Conservation (phyloP, 1,140 invertebrate species). For the Physella acuta region DNA sequence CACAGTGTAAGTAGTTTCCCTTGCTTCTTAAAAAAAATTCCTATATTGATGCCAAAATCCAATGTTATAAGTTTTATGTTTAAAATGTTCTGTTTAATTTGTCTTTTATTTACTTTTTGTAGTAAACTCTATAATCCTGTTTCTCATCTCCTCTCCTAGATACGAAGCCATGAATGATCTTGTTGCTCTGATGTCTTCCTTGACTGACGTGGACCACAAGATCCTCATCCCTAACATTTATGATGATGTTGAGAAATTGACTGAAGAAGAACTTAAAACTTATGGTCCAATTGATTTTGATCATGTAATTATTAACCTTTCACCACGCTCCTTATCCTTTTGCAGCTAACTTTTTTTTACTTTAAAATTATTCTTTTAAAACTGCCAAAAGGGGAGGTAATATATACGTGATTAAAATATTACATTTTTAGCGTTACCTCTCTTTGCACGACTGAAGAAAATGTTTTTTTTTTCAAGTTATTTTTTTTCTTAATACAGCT, state of each 20-base stretch:
- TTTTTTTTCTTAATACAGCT: too few species aligned
- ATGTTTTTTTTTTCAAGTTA: too few species aligned
- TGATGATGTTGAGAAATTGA: constrained; percentile 57
- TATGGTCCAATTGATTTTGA: constrained; percentile 92
- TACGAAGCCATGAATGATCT: constrained; percentile 60
- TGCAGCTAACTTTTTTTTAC: too few species aligned
- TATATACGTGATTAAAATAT: too few species aligned
- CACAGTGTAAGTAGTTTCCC: constrained; percentile 62
- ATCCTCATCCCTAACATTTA: constrained; percentile 57
- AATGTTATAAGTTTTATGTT: too few species aligned
- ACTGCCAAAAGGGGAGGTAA: too few species aligned
- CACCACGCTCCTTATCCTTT: too few species aligned
- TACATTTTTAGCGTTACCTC: too few species aligned
- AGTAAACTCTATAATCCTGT: neutral
- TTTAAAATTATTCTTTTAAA: too few species aligned
- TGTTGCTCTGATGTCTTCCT: constrained; percentile 43
- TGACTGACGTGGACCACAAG: constrained; percentile 53
- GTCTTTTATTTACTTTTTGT: neutral
- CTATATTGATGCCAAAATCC: neutral
- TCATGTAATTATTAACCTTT: too few species aligned
- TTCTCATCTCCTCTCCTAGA: constrained; percentile 33
- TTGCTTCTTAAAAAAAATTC: neutral
- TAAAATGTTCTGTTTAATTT: neutral
- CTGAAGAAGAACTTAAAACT: constrained; percentile 73
- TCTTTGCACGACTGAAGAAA: too few species aligned